Evolutionary conservation across 2,888 invertebrate genomes (phyloP).

Genomic region (Lycophotia porphyrea): DNA sequence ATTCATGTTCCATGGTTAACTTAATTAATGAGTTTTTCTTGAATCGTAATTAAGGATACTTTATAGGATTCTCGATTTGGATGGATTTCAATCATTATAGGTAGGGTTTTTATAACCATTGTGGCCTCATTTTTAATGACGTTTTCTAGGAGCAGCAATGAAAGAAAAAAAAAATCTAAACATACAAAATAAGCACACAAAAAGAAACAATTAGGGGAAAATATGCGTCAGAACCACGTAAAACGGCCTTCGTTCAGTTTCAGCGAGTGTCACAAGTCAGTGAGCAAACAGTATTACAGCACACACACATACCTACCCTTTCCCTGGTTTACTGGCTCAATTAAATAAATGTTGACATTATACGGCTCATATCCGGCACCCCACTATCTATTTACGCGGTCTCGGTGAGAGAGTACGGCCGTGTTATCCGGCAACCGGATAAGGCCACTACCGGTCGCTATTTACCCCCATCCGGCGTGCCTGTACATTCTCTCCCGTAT

Average conservation of each 20-base stretch:
- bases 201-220: background rate
- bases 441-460: slow-evolving; percentile 29
- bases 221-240: background rate
- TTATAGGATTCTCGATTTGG: background rate
- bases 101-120: background rate
- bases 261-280: background rate
- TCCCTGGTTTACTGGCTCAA: slow-evolving; percentile 22
- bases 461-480: slow-evolving; percentile 38
- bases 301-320: background rate
- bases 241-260: background rate
- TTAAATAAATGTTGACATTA: slow-evolving; percentile 48
- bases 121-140: background rate
- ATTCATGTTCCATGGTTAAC: slow-evolving; percentile 15
- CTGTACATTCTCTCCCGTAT: background rate
- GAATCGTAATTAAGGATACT: background rate
- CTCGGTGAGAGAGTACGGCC: slow-evolving; percentile 31
- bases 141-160: background rate
- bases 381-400: slow-evolving; percentile 40
- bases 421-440: slow-evolving; percentile 44
- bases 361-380: slow-evolving; percentile 40
- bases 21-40: slow-evolving; percentile 23
- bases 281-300: background rate
- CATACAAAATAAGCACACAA: background rate
- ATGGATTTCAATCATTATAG: background rate
- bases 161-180: background rate